phyloP scores from a whole-genome alignment of 2,113 vertebrate genomes.

The Xenopus borealis region DNA sequence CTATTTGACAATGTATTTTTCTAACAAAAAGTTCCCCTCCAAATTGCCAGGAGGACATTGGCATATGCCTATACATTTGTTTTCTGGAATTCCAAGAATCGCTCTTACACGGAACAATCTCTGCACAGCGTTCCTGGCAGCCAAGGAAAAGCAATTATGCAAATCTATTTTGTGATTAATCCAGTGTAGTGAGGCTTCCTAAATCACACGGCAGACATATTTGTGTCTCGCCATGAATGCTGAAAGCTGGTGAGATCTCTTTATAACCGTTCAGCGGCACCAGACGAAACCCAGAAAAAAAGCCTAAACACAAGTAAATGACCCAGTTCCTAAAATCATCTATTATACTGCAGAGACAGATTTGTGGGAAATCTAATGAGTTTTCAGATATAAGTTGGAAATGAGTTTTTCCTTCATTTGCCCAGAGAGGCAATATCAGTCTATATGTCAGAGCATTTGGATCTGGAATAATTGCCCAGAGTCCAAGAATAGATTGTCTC shows the following conservation, averaged over 20 bases:
- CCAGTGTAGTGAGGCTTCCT: constrained; percentile 32
- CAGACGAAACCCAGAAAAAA: constrained; percentile 37
- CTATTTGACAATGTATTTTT: no score
- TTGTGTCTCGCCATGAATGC: constrained; percentile 15
- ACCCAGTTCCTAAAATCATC: constrained; percentile 35
- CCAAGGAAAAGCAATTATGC: constrained; percentile 27
- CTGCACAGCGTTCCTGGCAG: constrained; percentile 9
- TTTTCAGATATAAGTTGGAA: constrained; percentile 37
- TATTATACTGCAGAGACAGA: constrained; percentile 34
- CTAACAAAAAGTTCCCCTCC: neutral
- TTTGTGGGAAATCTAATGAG: constrained; percentile 40
- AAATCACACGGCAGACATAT: constrained; percentile 25
- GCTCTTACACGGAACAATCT: neutral
- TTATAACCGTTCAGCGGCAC: constrained; percentile 33
- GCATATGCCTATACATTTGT: neutral
- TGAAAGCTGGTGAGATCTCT: constrained; percentile 28
- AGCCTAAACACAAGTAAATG: constrained; percentile 42
- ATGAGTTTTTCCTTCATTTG: constrained; percentile 44
- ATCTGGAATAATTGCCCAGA: constrained; percentile 43
- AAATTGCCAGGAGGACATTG: neutral
- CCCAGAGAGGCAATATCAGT: constrained; percentile 46
- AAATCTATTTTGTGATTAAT: constrained; percentile 42
- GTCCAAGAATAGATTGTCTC: constrained; percentile 43
- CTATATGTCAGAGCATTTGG: constrained; percentile 41
- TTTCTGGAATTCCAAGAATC: neutral